phyloP scores from a whole-genome alignment of 2,113 vertebrate genomes.

The Sisor rabdophorus region DNA sequence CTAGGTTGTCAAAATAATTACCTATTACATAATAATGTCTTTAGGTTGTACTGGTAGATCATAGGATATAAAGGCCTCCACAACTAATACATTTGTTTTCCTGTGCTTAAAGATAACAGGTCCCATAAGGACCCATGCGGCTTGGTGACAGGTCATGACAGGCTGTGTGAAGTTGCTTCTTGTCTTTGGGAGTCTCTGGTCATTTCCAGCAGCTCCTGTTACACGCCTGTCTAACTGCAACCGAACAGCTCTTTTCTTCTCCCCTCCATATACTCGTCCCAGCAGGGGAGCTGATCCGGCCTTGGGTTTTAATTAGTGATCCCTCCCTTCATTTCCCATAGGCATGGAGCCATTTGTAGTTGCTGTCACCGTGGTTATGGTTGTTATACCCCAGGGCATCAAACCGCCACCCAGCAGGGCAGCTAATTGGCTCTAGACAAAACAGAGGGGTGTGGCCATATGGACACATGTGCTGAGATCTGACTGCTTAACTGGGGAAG shows the following conservation, averaged over 20 bases:
- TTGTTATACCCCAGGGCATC: slow-evolving; percentile 77
- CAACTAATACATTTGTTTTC: slow-evolving; percentile 35
- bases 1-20: not conserved
- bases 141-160: slow-evolving; percentile 45
- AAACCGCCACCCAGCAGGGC: slow-evolving; percentile 77
- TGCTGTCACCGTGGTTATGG: slow-evolving; percentile 61
- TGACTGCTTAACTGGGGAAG: slow-evolving; percentile 1
- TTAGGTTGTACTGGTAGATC: slow-evolving; percentile 3
- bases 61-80: not conserved
- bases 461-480: slow-evolving; percentile 34
- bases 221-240: slow-evolving; percentile 41
- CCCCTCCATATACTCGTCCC: slow-evolving; percentile 35
- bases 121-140: slow-evolving; percentile 10
- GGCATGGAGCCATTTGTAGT: slow-evolving; percentile 63
- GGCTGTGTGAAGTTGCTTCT: slow-evolving; percentile 40
- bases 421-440: slow-evolving; percentile 74
- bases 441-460: slow-evolving; percentile 39
- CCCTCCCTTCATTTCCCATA: slow-evolving; percentile 60
- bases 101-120: slow-evolving; percentile 7
- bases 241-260: slow-evolving; percentile 29
- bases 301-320: slow-evolving; percentile 66
- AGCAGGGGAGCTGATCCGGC: slow-evolving; percentile 59
- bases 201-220: slow-evolving; percentile 42
- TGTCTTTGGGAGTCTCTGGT: slow-evolving; percentile 42
- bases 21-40: not conserved